Evolutionary conservation across 2,113 vertebrate species (phyloP), one percentile per base, ranked within the genome.

Genomic region (Trematocara marginatum): DNA sequence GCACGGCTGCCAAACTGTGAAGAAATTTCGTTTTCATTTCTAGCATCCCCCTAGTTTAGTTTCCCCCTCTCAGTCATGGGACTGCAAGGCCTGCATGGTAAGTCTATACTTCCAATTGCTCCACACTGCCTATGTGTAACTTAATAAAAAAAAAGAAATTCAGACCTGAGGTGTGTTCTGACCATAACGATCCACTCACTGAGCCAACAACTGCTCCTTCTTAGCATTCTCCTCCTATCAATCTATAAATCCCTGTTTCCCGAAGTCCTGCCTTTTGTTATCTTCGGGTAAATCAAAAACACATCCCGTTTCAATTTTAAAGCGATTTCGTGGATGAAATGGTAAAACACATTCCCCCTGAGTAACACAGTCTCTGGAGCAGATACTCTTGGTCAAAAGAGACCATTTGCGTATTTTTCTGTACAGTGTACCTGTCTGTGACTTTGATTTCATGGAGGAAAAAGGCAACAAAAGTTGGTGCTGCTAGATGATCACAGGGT

Each of bases 21-120:
- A 85, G 57, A 34, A 66, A 51, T 76, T 78, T 51, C 23, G 80
- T 34, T 78, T 54, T 80, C 34, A 38, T 38, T 66, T 78, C 81
- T 15, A 4, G 52, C 64, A 66, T 52, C 69, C 64, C 38, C 66
- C 81, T 57, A 29, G 35, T 79, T 61, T 31, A 42, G 26, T 52
- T 59, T 61, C 54, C 45, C 45, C 53, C 47, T 80, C 78, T 64
- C 66, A 8, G 13, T 57, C 29, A 71, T 88, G 47, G 90, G 90
- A 90, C 81, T 85, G 79, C 91, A 87, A 66, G 90, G 91, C 80
- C 90, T 83, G 82, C 80, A 85, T 81, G 91, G 90, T 88, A 82
- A 88, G 40, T 42, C 49, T 35, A 40, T 51, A 69, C 52, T 35
- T 80, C 1, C 40, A 52, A 69, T 85, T 53, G 54, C 40, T 79